Conservation (phyloP, 2,113 vertebrate species). For the Equus przewalskii region DNA sequence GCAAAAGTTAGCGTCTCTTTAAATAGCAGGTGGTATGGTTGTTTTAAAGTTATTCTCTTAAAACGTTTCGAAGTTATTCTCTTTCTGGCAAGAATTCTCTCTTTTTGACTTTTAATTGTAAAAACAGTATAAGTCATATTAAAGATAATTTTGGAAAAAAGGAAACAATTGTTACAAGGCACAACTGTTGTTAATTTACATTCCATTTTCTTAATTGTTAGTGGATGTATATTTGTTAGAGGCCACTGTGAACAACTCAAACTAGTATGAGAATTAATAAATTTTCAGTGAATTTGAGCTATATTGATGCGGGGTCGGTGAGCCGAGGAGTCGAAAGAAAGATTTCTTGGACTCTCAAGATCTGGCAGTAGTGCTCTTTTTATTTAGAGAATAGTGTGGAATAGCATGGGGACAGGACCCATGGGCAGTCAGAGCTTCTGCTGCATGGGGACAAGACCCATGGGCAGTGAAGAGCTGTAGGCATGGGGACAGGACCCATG, state of each 20-base stretch:
- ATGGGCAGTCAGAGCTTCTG: no score
- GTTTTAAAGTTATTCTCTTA: slow-evolving; percentile 52
- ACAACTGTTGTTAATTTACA: slow-evolving; percentile 37
- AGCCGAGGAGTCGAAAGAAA: no score
- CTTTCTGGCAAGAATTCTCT: background rate
- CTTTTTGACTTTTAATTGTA: background rate
- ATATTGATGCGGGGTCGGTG: no score
- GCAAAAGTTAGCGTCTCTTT: slow-evolving; percentile 49
- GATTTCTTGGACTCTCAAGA: no score
- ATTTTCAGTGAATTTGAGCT: slow-evolving; percentile 20
- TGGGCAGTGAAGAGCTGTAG: no score
- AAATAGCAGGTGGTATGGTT: slow-evolving; percentile 37
- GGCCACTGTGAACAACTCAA: background rate
- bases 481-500: no score
- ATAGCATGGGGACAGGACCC: no score
- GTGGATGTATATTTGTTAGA: background rate
- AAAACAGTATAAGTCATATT: slow-evolving; percentile 31
- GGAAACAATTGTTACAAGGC: background rate
- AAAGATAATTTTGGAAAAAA: slow-evolving; percentile 26
- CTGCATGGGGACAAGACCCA: no score
- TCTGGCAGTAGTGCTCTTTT: no score
- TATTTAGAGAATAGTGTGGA: no score
- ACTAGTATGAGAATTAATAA: background rate
- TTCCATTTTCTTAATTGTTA: slow-evolving; percentile 13
- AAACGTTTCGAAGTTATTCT: slow-evolving; percentile 16